A percentile compares a stretch with the other conserved stretches of the same genome.
Evolutionary conservation across 1,140 invertebrate species (phyloP).

Genomic region (Copidosoma floridanum): DNA sequence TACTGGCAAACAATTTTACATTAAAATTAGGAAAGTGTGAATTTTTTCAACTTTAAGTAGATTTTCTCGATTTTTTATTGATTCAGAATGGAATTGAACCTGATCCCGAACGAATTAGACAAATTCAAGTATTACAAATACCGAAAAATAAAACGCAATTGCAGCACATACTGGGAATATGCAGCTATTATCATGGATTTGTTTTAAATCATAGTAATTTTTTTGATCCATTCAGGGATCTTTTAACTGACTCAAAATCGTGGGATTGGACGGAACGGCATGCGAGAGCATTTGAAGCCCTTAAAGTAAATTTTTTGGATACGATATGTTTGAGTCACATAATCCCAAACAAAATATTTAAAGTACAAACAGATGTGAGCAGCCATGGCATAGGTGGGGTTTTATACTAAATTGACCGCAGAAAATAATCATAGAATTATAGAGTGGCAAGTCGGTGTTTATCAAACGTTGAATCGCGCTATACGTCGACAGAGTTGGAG

Average conservation of each 20-base stretch:
- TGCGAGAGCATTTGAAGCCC: background rate
- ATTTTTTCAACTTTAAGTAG: background rate
- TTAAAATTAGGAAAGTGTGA: conserved; percentile 6
- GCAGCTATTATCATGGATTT: conserved; percentile 10
- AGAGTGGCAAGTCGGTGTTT: background rate
- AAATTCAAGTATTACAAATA: background rate
- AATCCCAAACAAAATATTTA: background rate
- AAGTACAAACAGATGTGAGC: background rate
- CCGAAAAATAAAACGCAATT: background rate
- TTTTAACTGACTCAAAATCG: background rate
- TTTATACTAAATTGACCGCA: conserved; percentile 1
- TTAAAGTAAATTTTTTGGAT: background rate
- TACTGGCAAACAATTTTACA: too few species aligned
- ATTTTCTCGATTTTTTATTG: background rate
- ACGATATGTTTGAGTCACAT: background rate
- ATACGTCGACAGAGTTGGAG: background rate
- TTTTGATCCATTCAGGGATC: conserved; percentile 1
- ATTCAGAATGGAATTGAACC: background rate
- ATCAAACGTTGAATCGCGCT: background rate
- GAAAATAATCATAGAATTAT: background rate
- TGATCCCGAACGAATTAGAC: background rate
- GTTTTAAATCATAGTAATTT: background rate
- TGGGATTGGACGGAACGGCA: background rate
- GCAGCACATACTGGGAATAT: conserved; percentile 3
- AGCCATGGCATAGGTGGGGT: background rate